phyloP scores from a whole-genome alignment of 2,888 invertebrate genomes.

The Scrobipalpa costella region DNA sequence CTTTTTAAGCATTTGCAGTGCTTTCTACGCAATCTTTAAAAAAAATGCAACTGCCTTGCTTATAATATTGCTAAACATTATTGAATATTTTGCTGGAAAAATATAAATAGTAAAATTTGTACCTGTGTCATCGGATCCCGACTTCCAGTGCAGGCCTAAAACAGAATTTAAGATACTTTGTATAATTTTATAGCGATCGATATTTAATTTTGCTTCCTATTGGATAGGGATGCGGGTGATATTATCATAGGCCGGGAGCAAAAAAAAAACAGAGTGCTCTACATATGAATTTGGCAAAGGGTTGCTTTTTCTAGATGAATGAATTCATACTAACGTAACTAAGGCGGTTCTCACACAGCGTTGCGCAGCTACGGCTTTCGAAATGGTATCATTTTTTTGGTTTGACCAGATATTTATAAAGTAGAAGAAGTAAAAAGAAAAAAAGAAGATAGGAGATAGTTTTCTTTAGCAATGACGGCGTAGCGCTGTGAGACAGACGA shows the following conservation, averaged over 20 bases:
- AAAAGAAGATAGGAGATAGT: too few species aligned
- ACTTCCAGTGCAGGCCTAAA: slow-evolving; percentile 71
- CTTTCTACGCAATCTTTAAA: neutral
- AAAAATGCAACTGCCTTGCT: neutral
- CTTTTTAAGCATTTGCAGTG: too few species aligned
- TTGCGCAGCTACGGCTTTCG: neutral
- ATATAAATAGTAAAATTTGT: slow-evolving; percentile 35
- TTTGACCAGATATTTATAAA: too few species aligned
- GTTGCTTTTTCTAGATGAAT: neutral
- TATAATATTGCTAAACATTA: neutral
- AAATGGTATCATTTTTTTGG: too few species aligned
- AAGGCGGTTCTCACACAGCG: neutral
- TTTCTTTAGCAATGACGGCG: too few species aligned
- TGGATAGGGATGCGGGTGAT: slow-evolving; percentile 30
- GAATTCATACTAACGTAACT: neutral
- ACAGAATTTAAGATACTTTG: slow-evolving; percentile 70
- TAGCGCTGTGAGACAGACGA: too few species aligned
- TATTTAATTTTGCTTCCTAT: slow-evolving; percentile 49
- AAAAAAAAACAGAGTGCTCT: slow-evolving; percentile 13
- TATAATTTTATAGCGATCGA: slow-evolving; percentile 58
- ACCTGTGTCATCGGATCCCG: slow-evolving; percentile 69
- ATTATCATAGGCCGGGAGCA: slow-evolving; percentile 32
- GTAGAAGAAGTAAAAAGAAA: too few species aligned
- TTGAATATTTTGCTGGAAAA: neutral
- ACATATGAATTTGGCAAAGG: neutral